A percentile compares a stretch with the other conserved stretches of the same genome.
phyloP scores from a whole-genome alignment of 2,888 invertebrate species.

The Chymomyza fuscimana region DNA sequence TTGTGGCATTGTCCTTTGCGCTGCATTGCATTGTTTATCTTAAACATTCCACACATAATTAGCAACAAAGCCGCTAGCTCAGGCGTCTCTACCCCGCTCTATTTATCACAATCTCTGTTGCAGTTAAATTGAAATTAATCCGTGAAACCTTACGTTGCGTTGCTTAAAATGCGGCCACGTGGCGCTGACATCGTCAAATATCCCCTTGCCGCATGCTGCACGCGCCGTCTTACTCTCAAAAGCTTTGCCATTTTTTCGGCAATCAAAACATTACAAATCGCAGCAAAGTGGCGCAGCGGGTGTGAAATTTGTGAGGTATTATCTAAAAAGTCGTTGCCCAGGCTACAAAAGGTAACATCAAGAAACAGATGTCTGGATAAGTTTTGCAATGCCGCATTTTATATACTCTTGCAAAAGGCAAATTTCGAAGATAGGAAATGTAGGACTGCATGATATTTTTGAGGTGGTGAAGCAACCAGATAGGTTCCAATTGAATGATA shows the following conservation, averaged over 20 bases:
- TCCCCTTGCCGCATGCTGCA: conserved; percentile 39
- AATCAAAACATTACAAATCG: conserved; percentile 71
- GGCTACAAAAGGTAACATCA: neutral
- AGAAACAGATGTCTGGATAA: conserved; percentile 11
- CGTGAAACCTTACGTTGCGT: conserved; percentile 68
- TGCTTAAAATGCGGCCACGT: conserved; percentile 66
- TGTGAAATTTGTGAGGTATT: conserved; percentile 56
- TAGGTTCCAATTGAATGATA: too few relatives aligned
- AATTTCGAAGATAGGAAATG: neutral
- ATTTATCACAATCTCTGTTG: conserved; percentile 19
- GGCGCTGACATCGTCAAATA: conserved; percentile 45
- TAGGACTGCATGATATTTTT: too few relatives aligned
- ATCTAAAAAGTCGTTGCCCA: conserved; percentile 43
- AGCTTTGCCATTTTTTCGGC: conserved; percentile 26
- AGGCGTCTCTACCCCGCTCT: conserved; percentile 21
- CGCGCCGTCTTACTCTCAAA: conserved; percentile 42
- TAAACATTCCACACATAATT: conserved; percentile 72
- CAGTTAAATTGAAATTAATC: conserved; percentile 77
- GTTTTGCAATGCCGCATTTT: conserved; percentile 1
- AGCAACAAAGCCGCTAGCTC: conserved; percentile 57
- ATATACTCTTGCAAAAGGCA: neutral
- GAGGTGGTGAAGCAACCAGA: too few relatives aligned
- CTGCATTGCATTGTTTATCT: conserved; percentile 60
- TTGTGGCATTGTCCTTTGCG: conserved; percentile 58
- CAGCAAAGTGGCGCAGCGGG: conserved; percentile 26